These are phyloP conservation scores for Anthoptus insignis DNA, from an alignment of 2,888 invertebrate genomes.

Conservation along the genomic window DNA sequence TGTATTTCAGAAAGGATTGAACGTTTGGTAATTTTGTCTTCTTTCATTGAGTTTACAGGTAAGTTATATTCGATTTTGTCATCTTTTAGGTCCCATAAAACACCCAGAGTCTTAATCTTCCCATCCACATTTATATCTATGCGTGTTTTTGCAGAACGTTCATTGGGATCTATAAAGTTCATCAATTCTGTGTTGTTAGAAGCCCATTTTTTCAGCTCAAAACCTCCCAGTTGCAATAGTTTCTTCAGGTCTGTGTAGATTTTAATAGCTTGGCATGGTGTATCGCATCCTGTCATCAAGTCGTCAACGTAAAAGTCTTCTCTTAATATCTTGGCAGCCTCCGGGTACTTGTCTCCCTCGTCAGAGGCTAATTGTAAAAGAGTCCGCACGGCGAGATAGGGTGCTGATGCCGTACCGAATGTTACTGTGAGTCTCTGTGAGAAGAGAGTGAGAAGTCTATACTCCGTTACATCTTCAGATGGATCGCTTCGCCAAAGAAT, in stretches of 20 bases:
- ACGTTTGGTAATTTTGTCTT: conserved; percentile 26
- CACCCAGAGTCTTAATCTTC: conserved; percentile 4
- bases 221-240: not conserved
- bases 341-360: not conserved
- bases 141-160: conserved; percentile 4
- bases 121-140: conserved; percentile 17
- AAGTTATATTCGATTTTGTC: conserved; percentile 10
- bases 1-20: conserved; percentile 41
- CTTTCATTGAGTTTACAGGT: not conserved
- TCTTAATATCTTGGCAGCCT: not conserved
- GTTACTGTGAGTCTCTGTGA: too few relatives aligned
- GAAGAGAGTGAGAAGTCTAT: too few relatives aligned
- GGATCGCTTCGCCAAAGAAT: too few relatives aligned
- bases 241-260: conserved; percentile 4
- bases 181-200: conserved; percentile 10
- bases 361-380: not conserved
- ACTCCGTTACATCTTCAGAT: too few relatives aligned
- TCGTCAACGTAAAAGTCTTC: conserved; percentile 7
- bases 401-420: too few relatives aligned
- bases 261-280: not conserved
- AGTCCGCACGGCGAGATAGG: not conserved
- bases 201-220: conserved; percentile 13
- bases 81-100: conserved; percentile 4
- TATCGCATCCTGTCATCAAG: conserved; percentile 15
- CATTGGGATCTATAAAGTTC: not conserved